Percentiles rank a stretch among this genome's conserved stretches.
phyloP scores from a whole-genome alignment of 2,113 vertebrate genomes.

The Xiphorhynchus elegans region DNA sequence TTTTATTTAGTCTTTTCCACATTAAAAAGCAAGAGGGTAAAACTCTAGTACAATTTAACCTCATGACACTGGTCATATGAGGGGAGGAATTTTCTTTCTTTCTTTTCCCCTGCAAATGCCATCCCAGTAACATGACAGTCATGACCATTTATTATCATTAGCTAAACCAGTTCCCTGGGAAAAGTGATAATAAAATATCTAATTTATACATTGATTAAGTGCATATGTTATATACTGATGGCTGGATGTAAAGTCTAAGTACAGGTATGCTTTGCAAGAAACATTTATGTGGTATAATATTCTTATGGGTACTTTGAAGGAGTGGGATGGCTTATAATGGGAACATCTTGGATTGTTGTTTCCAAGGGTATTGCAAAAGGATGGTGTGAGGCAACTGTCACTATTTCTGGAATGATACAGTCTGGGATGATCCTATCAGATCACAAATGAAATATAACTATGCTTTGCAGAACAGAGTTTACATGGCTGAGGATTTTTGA shows the following conservation, averaged over 20 bases:
- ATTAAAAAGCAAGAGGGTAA: slow-evolving; percentile 1
- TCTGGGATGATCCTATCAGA: neutral
- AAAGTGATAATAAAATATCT: slow-evolving; percentile 23
- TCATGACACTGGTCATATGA: neutral
- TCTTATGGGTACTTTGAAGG: neutral
- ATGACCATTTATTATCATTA: slow-evolving; percentile 38
- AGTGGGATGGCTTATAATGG: neutral
- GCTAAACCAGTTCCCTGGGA: slow-evolving; percentile 44
- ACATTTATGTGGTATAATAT: neutral
- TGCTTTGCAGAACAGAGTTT: neutral
- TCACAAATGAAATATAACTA: neutral
- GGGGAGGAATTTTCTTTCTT: neutral
- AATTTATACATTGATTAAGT: slow-evolving; percentile 37
- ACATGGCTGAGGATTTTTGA: neutral
- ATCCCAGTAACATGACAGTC: neutral
- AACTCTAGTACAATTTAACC: slow-evolving; percentile 23
- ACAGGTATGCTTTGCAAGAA: neutral
- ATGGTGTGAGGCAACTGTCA: neutral
- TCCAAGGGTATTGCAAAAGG: neutral
- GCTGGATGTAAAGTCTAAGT: neutral
- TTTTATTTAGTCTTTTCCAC: slow-evolving; percentile 37
- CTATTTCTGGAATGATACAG: neutral
- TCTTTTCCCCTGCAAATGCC: neutral
- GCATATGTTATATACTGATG: neutral
- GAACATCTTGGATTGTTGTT: neutral